phyloP scores from a whole-genome alignment of 92 coral and sea anemone species.

The Bergia sp. region DNA sequence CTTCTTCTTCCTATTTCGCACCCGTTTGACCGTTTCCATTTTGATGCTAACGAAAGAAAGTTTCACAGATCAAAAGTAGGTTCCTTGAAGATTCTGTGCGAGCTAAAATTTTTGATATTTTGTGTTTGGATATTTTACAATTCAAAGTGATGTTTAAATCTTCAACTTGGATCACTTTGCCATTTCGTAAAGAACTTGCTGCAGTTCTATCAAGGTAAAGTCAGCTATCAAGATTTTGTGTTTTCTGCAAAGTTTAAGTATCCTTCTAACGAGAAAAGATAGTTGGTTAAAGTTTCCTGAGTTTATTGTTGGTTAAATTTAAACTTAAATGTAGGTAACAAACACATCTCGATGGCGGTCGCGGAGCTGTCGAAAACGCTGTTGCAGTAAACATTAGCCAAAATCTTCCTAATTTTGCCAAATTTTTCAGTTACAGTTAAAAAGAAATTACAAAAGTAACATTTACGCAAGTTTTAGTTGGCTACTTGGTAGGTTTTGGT shows the following conservation, averaged over 20 bases:
- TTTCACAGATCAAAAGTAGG: conserved; percentile 35
- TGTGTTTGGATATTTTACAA: neutral
- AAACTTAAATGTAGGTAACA: conserved; percentile 73
- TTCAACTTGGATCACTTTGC: conserved; percentile 77
- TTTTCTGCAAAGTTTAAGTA: conserved; percentile 64
- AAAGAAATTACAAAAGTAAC: conserved; percentile 14
- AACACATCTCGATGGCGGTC: conserved; percentile 92
- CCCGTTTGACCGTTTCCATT: conserved; percentile 44
- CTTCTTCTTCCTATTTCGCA: conserved; percentile 83
- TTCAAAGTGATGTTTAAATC: conserved; percentile 61
- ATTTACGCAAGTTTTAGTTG: neutral
- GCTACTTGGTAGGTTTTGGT: neutral
- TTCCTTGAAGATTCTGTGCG: conserved; percentile 50
- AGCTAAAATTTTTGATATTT: conserved; percentile 53
- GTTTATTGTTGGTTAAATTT: conserved; percentile 49
- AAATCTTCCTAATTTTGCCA: conserved; percentile 54
- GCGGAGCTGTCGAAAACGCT: conserved; percentile 85
- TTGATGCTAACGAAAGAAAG: conserved; percentile 32
- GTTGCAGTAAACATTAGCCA: conserved; percentile 81
- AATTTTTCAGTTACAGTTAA: conserved; percentile 42
- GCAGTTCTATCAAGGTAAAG: conserved; percentile 38
- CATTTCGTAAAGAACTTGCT: conserved; percentile 72
- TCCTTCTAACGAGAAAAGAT: conserved; percentile 64
- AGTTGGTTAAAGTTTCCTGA: neutral
- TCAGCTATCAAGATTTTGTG: conserved; percentile 30